These are phyloP conservation scores for Premnoplex brunnescens DNA, from an alignment of 2,797 vertebrate species.

Conservation along the genomic window DNA sequence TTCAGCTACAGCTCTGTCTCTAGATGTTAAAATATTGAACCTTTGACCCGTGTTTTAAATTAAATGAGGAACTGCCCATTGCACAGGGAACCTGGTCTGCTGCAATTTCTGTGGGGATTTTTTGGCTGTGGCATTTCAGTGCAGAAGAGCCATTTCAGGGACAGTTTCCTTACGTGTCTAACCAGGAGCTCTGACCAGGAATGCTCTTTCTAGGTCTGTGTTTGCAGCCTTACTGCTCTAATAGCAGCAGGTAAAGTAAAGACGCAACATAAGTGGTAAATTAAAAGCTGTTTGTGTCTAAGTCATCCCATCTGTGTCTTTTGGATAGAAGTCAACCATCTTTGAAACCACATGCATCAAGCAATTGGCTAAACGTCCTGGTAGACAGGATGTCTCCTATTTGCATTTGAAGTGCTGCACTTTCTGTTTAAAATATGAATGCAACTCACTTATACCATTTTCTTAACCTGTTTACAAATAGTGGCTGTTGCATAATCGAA, in stretches of 20 bases:
- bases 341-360: conserved; percentile 76
- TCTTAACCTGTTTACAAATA: conserved; percentile 72
- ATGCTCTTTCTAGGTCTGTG: conserved; percentile 47
- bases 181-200: conserved; percentile 4
- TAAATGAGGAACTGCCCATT: not conserved
- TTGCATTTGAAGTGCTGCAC: conserved; percentile 74
- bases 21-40: not conserved
- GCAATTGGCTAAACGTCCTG: conserved; percentile 75
- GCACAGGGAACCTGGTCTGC: not conserved
- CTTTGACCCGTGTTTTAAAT: not conserved
- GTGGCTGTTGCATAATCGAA: conserved; percentile 25
- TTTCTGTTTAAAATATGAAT: conserved; percentile 74
- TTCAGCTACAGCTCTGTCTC: not conserved
- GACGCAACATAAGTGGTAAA: conserved; percentile 70
- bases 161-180: not conserved
- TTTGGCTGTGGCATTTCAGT: not conserved
- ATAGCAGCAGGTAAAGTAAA: conserved; percentile 74
- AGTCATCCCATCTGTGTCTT: conserved; percentile 80
- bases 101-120: not conserved
- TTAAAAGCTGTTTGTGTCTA: conserved; percentile 79
- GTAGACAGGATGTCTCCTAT: conserved; percentile 80
- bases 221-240: conserved; percentile 37
- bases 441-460: conserved; percentile 65
- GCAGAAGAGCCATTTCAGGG: not conserved
- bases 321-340: conserved; percentile 75